Percentiles rank a stretch among this genome's conserved stretches.
These are phyloP conservation scores for Erynnis tages DNA, from an alignment of 2,888 invertebrate genomes.

Conservation along the genomic window DNA sequence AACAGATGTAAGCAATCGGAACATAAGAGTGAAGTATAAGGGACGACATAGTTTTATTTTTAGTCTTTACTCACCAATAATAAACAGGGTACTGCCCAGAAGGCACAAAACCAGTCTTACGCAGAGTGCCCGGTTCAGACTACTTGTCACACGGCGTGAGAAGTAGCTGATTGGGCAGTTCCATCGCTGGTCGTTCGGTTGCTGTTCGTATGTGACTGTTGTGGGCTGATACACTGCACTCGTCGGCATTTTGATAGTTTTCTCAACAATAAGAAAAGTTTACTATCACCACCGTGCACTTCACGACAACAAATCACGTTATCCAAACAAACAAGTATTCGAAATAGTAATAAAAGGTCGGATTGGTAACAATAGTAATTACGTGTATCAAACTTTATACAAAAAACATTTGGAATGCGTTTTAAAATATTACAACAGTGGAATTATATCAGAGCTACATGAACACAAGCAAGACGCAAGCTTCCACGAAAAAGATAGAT, in stretches of 20 bases:
- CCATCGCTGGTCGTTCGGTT: slow-evolving; percentile 80
- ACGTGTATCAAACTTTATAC: no score
- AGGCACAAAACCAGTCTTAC: slow-evolving; percentile 67
- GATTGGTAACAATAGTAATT: no score
- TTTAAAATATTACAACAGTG: slow-evolving; percentile 1
- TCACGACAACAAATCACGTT: slow-evolving; percentile 28
- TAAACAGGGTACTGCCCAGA: slow-evolving; percentile 65
- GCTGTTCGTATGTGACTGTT: slow-evolving; percentile 87
- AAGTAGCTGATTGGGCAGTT: slow-evolving; percentile 80
- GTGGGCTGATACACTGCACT: slow-evolving; percentile 90
- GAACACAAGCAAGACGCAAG: no score
- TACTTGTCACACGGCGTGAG: slow-evolving; percentile 75
- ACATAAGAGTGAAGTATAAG: neutral
- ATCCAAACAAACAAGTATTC: no score
- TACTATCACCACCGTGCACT: slow-evolving; percentile 30
- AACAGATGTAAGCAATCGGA: no score
- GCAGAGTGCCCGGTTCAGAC: slow-evolving; percentile 68
- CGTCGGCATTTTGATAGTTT: slow-evolving; percentile 80
- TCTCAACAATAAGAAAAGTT: slow-evolving; percentile 30
- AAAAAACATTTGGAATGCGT: no score
- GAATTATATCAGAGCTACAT: neutral
- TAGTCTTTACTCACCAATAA: slow-evolving; percentile 59
- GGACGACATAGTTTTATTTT: neutral
- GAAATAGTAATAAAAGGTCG: no score
- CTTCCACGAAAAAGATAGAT: neutral